phyloP scores from a whole-genome alignment of 2,113 vertebrate species.

The Melierax canorus region DNA sequence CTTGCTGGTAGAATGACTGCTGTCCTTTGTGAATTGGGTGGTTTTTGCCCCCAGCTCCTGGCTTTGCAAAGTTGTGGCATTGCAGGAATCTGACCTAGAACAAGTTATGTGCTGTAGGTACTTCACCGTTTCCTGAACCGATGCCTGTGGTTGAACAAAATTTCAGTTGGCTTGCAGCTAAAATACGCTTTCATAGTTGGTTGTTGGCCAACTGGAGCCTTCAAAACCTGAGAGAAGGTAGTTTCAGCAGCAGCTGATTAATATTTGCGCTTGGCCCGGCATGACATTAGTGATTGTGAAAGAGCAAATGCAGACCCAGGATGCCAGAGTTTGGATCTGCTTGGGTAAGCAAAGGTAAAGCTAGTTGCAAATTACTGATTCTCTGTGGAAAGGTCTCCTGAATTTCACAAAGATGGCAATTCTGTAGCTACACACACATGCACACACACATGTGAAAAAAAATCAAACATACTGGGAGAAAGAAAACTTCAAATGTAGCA shows the following conservation, averaged over 20 bases:
- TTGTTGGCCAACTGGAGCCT: background rate
- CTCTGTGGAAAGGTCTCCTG: background rate
- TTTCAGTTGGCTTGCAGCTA: background rate
- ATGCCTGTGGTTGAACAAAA: background rate
- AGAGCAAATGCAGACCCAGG: background rate
- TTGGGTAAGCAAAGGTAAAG: background rate
- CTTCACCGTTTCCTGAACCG: background rate
- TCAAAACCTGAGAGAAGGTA: background rate
- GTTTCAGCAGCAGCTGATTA: background rate
- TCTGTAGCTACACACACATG: background rate
- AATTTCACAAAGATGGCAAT: background rate
- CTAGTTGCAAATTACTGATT: background rate
- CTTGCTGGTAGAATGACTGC: background rate
- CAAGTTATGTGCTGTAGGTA: background rate
- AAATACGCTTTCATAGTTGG: background rate
- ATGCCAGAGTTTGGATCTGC: background rate
- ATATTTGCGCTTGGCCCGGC: background rate
- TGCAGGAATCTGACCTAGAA: background rate
- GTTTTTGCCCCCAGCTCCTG: background rate
- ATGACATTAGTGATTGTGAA: background rate
- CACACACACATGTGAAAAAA: too few relatives aligned
- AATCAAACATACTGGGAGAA: background rate
- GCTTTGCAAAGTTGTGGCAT: background rate
- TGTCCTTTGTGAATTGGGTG: background rate
- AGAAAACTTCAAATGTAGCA: background rate